phyloP scores from a whole-genome alignment of 2,888 invertebrate species.

The Cataglyphis cursor region DNA sequence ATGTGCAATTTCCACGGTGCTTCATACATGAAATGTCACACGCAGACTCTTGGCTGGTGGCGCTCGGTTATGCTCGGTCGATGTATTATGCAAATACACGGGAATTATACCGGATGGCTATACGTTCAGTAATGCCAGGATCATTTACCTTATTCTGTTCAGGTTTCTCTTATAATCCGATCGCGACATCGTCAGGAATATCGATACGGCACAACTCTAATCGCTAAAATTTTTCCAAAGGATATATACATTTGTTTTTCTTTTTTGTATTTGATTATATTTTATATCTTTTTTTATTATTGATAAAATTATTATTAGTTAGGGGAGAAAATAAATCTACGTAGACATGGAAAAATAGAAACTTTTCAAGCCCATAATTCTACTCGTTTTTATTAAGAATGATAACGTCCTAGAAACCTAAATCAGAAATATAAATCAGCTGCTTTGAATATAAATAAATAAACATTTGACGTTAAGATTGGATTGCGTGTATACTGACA shows the following conservation, averaged over 20 bases:
- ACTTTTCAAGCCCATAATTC: background rate
- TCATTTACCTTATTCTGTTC: constrained; percentile 30
- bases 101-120: background rate
- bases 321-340: background rate
- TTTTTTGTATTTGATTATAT: background rate
- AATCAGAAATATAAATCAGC: constrained; percentile 38
- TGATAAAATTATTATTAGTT: constrained; percentile 8
- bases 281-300: background rate
- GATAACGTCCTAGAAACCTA: background rate
- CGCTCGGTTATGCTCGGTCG: constrained; percentile 4
- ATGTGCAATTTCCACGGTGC: background rate
- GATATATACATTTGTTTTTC: background rate
- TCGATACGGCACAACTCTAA: background rate
- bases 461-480: constrained; percentile 16
- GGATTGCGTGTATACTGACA: background rate
- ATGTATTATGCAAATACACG: constrained; percentile 32
- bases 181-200: background rate
- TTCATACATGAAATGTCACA: constrained; percentile 36
- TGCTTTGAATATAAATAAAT: constrained; percentile 13
- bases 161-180: background rate
- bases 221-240: background rate
- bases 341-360: constrained; percentile 4
- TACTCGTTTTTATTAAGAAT: background rate
- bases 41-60: background rate
- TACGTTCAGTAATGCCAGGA: background rate